phyloP scores from a whole-genome alignment of 92 coral and sea anemone species.

The Phenganax subtilis region DNA sequence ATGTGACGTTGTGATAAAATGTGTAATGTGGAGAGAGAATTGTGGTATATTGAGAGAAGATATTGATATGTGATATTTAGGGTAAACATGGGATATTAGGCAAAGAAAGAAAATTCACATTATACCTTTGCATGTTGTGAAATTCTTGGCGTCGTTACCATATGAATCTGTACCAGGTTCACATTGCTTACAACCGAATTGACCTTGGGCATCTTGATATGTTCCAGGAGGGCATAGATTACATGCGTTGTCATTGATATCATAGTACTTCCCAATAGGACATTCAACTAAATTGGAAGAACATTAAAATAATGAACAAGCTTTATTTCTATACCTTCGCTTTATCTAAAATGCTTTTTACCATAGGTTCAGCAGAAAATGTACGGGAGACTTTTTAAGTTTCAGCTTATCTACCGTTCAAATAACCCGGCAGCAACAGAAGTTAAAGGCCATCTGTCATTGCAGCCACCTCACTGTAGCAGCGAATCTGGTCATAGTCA shows the following conservation, averaged over 20 bases:
- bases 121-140: slow-evolving; percentile 84
- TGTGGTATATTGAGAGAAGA: neutral
- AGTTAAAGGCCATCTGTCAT: too few relatives aligned
- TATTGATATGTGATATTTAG: neutral
- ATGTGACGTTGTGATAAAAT: too few relatives aligned
- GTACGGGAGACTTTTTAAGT: too few relatives aligned
- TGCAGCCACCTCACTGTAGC: too few relatives aligned
- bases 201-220: slow-evolving; percentile 70
- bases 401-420: too few relatives aligned
- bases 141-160: slow-evolving; percentile 85
- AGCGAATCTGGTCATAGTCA: too few relatives aligned
- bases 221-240: slow-evolving; percentile 71
- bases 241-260: slow-evolving; percentile 63
- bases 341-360: too few relatives aligned
- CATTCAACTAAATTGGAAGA: slow-evolving; percentile 65
- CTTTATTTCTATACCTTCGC: too few relatives aligned
- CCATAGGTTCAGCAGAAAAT: too few relatives aligned
- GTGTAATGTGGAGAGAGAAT: too few relatives aligned
- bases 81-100: neutral
- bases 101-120: neutral
- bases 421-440: too few relatives aligned
- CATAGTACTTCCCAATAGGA: slow-evolving; percentile 74
- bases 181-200: slow-evolving; percentile 69
- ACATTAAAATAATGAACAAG: neutral
- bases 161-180: slow-evolving; percentile 78